These are phyloP conservation scores for Dysmachus trigonus DNA, from an alignment of 2,888 invertebrate genomes.

Conservation along the genomic window DNA sequence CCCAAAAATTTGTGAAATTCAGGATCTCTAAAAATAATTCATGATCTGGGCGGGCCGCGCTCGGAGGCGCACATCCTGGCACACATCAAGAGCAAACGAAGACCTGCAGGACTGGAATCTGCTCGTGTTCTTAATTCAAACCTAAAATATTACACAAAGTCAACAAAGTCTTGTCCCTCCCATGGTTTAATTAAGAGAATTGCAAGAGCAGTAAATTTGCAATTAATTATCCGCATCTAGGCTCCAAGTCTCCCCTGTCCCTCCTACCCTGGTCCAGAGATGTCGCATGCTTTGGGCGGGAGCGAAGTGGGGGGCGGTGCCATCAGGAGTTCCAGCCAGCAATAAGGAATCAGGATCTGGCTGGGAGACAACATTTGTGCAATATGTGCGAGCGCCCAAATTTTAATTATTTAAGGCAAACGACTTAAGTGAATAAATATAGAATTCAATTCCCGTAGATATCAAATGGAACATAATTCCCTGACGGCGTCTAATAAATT, in stretches of 20 bases:
- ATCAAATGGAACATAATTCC: conserved; percentile 18
- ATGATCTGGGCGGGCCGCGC: neutral
- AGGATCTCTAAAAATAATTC: neutral
- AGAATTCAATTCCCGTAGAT: conserved; percentile 26
- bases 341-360: neutral
- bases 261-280: neutral
- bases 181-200: conserved; percentile 45
- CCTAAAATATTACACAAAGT: conserved; percentile 36
- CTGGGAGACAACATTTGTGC: conserved; percentile 9
- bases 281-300: neutral
- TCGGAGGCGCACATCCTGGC: neutral
- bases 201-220: conserved; percentile 45
- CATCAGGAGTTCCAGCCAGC: neutral
- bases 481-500: conserved; percentile 20
- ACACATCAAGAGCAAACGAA: neutral
- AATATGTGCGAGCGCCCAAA: neutral
- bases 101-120: neutral
- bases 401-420: conserved; percentile 29
- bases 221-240: conserved; percentile 46
- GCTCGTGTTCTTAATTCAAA: neutral
- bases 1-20: neutral
- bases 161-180: conserved; percentile 21
- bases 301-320: neutral
- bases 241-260: neutral
- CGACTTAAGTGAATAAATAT: conserved; percentile 28